phyloP scores from a whole-genome alignment of 2,797 vertebrate genomes.

The Sebastes nivosus region DNA sequence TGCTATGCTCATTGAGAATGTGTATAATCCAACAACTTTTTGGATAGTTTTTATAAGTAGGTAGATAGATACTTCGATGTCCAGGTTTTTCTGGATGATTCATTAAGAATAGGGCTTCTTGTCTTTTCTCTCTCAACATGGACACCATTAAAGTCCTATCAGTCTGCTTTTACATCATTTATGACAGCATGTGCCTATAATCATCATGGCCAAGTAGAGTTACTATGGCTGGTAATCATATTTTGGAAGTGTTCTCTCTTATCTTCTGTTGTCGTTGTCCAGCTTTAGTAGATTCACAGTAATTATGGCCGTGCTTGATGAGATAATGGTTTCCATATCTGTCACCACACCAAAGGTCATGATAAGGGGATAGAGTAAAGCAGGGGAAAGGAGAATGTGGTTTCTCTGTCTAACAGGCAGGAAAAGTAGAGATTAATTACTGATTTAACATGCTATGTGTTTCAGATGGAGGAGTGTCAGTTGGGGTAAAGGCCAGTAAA shows the following conservation, averaged over 20 bases:
- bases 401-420: not conserved
- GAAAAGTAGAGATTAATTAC: not conserved
- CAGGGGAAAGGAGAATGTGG: not conserved
- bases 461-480: constrained; percentile 36
- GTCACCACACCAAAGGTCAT: constrained; percentile 3
- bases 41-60: not conserved
- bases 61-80: not conserved
- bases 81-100: not conserved
- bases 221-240: not conserved
- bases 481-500: constrained; percentile 2
- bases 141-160: not conserved
- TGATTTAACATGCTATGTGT: not conserved
- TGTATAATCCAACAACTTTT: not conserved
- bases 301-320: not conserved
- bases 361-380: not conserved
- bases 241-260: not conserved
- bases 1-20: too few species aligned
- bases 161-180: not conserved
- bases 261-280: not conserved
- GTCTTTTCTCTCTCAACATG: not conserved
- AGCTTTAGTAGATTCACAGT: not conserved
- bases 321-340: constrained; percentile 7
- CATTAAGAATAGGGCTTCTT: not conserved
- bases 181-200: not conserved
- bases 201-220: not conserved